A percentile compares a stretch with the other conserved stretches of the same genome.
phyloP scores from a whole-genome alignment of 2,797 vertebrate species.

The Girardinus metallicus region DNA sequence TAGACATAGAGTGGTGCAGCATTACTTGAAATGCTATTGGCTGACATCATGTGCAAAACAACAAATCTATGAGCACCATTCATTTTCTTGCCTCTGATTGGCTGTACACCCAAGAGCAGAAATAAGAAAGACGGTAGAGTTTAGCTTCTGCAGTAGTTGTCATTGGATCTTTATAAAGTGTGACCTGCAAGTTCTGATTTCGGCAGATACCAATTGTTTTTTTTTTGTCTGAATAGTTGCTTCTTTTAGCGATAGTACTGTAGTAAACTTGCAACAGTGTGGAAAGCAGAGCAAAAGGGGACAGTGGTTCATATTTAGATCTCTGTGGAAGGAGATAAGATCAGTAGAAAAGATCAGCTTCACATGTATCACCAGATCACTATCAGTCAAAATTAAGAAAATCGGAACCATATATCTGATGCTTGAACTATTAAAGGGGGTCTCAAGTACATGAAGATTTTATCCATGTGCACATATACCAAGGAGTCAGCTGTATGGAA shows the following conservation, averaged over 20 bases:
- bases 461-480: background rate
- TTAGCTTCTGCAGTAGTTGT: background rate
- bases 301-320: no score
- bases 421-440: background rate
- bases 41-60: background rate
- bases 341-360: no score
- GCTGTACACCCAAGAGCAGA: background rate
- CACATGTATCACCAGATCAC: no score
- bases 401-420: no score
- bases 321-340: no score
- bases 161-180: background rate
- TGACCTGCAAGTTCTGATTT: background rate
- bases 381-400: no score
- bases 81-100: background rate
- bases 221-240: no score
- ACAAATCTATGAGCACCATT: background rate
- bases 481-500: constrained; percentile 19
- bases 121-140: background rate
- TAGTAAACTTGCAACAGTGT: no score
- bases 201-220: no score
- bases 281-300: no score
- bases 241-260: no score
- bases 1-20: no score
- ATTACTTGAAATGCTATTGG: background rate
- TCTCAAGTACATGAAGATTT: background rate